phyloP scores from a whole-genome alignment of 2,888 invertebrate genomes.

The Machimus rusticus region DNA sequence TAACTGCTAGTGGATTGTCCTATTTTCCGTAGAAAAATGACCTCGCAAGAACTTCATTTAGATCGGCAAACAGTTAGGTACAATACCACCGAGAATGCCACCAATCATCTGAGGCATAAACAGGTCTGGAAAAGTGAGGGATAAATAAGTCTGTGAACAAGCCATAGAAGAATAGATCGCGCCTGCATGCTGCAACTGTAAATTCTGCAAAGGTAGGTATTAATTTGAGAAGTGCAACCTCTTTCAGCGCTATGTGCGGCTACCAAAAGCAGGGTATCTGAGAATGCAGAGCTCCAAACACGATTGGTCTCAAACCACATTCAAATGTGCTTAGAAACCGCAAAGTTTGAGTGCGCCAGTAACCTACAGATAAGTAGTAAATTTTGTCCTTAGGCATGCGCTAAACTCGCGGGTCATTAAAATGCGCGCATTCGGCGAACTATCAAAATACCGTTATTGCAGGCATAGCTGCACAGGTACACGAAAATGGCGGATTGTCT shows the following conservation, averaged over 20 bases:
- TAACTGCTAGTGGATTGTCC: constrained; percentile 15
- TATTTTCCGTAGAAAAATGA: constrained; percentile 1
- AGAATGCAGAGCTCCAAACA: neutral
- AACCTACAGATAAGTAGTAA: neutral
- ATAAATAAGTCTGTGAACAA: neutral
- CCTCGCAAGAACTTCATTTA: constrained; percentile 1
- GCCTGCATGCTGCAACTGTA: constrained; percentile 15
- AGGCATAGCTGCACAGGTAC: neutral
- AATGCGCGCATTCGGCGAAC: neutral
- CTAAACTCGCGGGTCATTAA: neutral
- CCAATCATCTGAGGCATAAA: constrained; percentile 20
- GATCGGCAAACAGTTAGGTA: neutral
- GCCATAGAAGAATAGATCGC: neutral
- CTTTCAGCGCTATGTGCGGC: neutral
- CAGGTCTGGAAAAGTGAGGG: constrained; percentile 33
- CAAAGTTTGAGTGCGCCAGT: constrained; percentile 19
- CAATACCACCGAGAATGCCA: neutral
- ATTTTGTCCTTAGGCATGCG: constrained; percentile 16
- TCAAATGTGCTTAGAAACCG: neutral
- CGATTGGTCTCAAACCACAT: neutral
- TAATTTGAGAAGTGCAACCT: constrained; percentile 1
- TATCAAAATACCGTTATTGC: neutral
- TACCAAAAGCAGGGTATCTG: neutral
- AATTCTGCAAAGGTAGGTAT: neutral
- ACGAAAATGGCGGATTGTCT: neutral